These are phyloP conservation scores for Quiscalus mexicanus DNA, from an alignment of 2,113 vertebrate species.

Conservation along the genomic window DNA sequence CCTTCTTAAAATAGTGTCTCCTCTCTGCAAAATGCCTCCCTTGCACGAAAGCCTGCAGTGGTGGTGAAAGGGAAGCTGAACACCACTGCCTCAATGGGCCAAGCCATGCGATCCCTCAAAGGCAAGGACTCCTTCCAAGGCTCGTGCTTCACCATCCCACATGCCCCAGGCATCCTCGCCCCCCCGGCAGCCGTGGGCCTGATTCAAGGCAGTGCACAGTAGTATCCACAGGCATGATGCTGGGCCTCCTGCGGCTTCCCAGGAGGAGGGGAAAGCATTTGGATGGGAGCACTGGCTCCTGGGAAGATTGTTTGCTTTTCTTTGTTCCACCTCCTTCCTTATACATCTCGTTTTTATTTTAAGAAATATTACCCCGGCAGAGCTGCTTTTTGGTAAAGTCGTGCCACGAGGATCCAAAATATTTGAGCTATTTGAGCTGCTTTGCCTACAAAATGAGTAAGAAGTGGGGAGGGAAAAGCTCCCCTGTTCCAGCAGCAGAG, in stretches of 20 bases:
- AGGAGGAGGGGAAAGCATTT: neutral
- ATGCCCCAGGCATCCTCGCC: neutral
- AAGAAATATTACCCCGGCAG: conserved; percentile 47
- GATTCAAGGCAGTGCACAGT: neutral
- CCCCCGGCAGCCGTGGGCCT: neutral
- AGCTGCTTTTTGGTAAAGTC: conserved; percentile 18
- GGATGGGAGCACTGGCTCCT: conserved; percentile 35
- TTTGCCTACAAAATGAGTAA: conserved; percentile 52
- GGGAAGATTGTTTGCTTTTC: conserved; percentile 29
- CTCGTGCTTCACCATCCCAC: conserved; percentile 27
- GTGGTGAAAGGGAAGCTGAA: neutral
- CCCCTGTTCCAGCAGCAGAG: neutral
- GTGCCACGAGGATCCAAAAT: conserved; percentile 30
- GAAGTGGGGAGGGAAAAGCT: neutral
- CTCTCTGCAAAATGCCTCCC: conserved; percentile 15
- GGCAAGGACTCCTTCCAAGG: conserved; percentile 33
- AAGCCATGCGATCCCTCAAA: conserved; percentile 27
- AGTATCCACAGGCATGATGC: conserved; percentile 12
- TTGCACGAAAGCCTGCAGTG: neutral
- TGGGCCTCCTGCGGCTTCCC: conserved; percentile 23
- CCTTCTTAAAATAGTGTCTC: conserved; percentile 25
- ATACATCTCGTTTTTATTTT: conserved; percentile 52
- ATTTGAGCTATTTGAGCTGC: conserved; percentile 54
- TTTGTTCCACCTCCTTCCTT: conserved; percentile 51
- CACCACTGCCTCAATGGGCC: neutral